These are phyloP conservation scores for Chiloscyllium plagiosum DNA, from an alignment of 2,113 vertebrate genomes.

Conservation along the genomic window DNA sequence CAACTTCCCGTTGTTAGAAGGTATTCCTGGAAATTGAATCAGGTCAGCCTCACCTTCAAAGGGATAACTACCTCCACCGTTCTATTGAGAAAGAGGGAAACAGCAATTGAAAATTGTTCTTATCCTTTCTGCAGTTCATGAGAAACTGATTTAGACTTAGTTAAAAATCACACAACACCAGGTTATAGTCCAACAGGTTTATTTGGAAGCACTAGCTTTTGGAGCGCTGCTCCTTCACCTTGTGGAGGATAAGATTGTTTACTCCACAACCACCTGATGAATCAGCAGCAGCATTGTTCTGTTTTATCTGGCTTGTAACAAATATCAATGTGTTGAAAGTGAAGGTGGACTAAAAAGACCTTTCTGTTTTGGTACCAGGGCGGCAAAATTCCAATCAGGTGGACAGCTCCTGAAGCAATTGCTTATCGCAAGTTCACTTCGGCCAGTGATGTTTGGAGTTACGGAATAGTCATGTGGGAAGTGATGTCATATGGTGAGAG, in stretches of 20 bases:
- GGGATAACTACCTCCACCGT: background rate
- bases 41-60: background rate
- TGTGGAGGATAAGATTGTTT: too few species aligned
- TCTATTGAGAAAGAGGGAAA: background rate
- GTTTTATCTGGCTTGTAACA: background rate
- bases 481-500: slow-evolving; percentile 96
- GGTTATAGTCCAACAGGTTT: too few species aligned
- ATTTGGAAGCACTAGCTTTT: too few species aligned
- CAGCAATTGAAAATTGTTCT: background rate
- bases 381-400: slow-evolving; percentile 95
- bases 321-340: background rate
- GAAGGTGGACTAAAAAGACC: slow-evolving; percentile 46
- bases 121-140: background rate
- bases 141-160: background rate
- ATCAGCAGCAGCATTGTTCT: too few species aligned
- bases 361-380: slow-evolving; percentile 67
- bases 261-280: too few species aligned
- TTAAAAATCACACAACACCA: too few species aligned
- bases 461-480: slow-evolving; percentile 98
- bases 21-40: background rate
- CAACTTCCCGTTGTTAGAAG: background rate
- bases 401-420: slow-evolving; percentile 94
- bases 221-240: too few species aligned
- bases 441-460: slow-evolving; percentile 96
- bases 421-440: slow-evolving; percentile 97